Evolutionary conservation across 2,888 invertebrate genomes (phyloP).

Genomic region (Idaea biselata): DNA sequence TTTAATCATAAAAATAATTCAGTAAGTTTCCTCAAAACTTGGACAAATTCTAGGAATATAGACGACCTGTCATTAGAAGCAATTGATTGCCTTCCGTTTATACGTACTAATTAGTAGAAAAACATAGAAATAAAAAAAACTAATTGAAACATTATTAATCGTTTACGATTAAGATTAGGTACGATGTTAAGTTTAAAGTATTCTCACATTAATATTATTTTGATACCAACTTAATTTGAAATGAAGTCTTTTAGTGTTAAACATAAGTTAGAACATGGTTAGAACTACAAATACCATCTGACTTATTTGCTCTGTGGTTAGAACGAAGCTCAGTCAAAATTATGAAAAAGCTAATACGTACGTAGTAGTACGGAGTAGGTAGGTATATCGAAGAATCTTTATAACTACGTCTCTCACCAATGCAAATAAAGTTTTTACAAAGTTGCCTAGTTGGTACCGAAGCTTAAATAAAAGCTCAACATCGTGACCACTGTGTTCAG

Average conservation of each 20-base stretch:
- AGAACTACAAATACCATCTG: no score
- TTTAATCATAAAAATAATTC: neutral
- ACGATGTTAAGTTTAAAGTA: neutral
- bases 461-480: neutral
- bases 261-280: no score
- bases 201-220: neutral
- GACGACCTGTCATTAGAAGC: neutral
- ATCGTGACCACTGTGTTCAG: neutral
- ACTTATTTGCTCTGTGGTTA: no score
- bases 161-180: neutral
- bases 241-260: no score
- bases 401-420: no score
- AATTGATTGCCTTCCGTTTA: neutral
- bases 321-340: no score
- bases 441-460: no score
- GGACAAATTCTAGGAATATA: neutral
- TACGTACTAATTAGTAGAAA: neutral
- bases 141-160: neutral
- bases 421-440: no score
- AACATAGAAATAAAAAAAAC: neutral
- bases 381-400: no score
- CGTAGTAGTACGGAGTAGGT: no score
- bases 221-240: no score
- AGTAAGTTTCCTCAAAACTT: neutral
- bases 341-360: no score